These are phyloP conservation scores for Gortyna flavago DNA, from an alignment of 2,888 invertebrate genomes.

Conservation along the genomic window DNA sequence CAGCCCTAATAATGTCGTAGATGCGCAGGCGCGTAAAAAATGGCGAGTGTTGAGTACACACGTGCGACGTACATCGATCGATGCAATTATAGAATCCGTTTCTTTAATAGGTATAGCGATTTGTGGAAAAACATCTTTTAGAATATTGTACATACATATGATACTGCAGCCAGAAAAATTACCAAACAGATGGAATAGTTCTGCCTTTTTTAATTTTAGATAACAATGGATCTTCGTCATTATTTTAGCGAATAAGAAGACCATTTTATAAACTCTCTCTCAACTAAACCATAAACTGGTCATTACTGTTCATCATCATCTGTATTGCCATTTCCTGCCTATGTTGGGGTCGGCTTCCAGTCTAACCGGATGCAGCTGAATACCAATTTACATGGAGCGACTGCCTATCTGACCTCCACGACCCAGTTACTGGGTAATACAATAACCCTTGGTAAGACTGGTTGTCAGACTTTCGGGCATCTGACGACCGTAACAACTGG, in stretches of 20 bases:
- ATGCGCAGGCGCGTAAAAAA: constrained; percentile 55
- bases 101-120: constrained; percentile 3
- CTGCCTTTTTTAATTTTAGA: neutral
- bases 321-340: no score
- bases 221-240: neutral
- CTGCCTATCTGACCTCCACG: no score
- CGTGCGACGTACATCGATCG: constrained; percentile 44
- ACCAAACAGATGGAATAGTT: neutral
- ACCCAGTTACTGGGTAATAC: no score
- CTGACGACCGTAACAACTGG: no score
- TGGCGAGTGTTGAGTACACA: constrained; percentile 35
- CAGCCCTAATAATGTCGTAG: constrained; percentile 44
- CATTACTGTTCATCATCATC: no score
- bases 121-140: neutral
- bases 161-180: neutral
- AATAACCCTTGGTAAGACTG: no score
- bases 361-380: no score
- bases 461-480: no score
- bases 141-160: constrained; percentile 1
- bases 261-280: neutral
- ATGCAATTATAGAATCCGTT: constrained; percentile 51
- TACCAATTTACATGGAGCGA: no score
- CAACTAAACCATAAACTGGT: neutral
- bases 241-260: neutral
- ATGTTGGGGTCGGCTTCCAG: no score